Conservation (phyloP, 2,797 vertebrate genomes). For the Tinamus major region DNA sequence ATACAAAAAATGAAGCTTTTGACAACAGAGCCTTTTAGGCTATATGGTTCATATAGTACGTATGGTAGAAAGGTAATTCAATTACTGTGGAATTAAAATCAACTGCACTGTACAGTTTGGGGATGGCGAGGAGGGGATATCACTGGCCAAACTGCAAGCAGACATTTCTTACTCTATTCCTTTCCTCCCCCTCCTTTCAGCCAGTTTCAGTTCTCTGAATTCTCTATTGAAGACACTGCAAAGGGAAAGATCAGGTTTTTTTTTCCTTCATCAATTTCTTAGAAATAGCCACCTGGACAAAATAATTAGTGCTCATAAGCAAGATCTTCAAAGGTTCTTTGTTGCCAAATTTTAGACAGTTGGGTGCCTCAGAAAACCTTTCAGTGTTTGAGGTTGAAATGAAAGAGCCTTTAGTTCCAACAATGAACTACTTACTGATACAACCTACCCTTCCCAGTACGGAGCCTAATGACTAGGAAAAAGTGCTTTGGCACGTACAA, state of each 20-base stretch:
- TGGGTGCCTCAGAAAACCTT: neutral
- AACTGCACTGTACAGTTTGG: neutral
- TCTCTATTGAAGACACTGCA: neutral
- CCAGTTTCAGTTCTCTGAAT: neutral
- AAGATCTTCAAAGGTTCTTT: neutral
- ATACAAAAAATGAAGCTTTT: neutral
- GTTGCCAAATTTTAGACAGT: neutral
- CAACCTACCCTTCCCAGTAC: neutral
- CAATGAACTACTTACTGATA: neutral
- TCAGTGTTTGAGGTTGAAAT: neutral
- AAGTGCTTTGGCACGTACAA: neutral
- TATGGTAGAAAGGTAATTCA: neutral
- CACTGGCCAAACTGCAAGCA: neutral
- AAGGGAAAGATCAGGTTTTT: neutral
- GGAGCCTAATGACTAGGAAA: neutral
- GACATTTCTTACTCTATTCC: neutral
- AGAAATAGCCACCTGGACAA: neutral
- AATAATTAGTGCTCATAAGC: neutral
- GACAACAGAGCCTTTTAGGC: neutral
- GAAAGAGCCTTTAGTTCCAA: neutral
- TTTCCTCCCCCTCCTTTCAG: neutral
- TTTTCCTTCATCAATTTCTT: neutral
- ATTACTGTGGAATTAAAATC: neutral
- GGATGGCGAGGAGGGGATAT: neutral
- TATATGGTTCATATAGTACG: neutral